Evolutionary conservation across 2,888 invertebrate species (phyloP).

Genomic region (Scelioninae gen. 2): DNA sequence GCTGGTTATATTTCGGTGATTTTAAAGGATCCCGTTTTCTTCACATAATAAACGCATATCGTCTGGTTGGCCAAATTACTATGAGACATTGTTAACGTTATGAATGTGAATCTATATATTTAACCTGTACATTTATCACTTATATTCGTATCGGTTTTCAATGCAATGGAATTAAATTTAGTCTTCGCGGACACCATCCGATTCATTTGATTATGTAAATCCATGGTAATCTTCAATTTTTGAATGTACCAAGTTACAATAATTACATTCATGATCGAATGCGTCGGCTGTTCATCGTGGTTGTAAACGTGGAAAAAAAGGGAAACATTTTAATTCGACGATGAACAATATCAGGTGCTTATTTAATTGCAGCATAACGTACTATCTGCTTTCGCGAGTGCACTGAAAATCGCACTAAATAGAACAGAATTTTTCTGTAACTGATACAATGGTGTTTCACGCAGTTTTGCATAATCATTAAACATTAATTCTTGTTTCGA

Average conservation of each 20-base stretch:
- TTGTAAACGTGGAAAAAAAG: neutral
- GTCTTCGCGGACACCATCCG: slow-evolving; percentile 22
- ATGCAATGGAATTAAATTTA: slow-evolving; percentile 38
- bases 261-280: too few species aligned
- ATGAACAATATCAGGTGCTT: slow-evolving; percentile 29
- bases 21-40: slow-evolving; percentile 6
- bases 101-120: slow-evolving; percentile 23
- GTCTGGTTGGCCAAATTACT: slow-evolving; percentile 5
- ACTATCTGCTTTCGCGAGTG: slow-evolving; percentile 12
- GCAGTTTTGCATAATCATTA: slow-evolving; percentile 25
- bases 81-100: slow-evolving; percentile 32
- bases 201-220: slow-evolving; percentile 32
- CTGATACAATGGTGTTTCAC: slow-evolving; percentile 20
- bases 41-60: slow-evolving; percentile 1
- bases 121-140: slow-evolving; percentile 29
- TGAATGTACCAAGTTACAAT: neutral
- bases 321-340: neutral
- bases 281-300: too few species aligned
- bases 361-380: slow-evolving; percentile 30
- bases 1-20: slow-evolving; percentile 9
- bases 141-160: slow-evolving; percentile 43
- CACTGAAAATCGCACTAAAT: slow-evolving; percentile 16
- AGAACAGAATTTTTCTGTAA: slow-evolving; percentile 9
- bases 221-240: slow-evolving; percentile 21
- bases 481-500: slow-evolving; percentile 7